Base-by-base conservation (phyloP, 2,797 vertebrate species). In the Somateria mollissima region DNA sequence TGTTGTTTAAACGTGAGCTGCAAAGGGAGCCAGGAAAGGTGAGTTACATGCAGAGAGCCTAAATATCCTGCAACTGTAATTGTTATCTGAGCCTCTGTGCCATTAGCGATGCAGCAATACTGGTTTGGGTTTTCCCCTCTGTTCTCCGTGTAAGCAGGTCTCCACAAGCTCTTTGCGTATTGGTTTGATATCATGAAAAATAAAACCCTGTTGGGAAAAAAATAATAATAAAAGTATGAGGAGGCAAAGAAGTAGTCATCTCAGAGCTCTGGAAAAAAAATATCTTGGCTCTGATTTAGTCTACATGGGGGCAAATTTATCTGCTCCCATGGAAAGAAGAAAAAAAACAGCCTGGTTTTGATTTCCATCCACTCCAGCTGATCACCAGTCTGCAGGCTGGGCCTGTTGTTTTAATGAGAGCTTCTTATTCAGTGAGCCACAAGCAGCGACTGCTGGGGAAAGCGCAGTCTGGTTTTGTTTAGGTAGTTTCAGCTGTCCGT, bases 61-160 rank as follows among this genome's bases (percentile, higher is more conserved):
- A 93, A 93, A 83, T 61, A 96, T 92, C 57, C 91, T 92, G 49
- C 75, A 88, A 61, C 86, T 77, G 51, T 54, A 76, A 64, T 13
- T 93, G 92, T 89, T 96, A 95, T 80, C 92, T 88, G 81, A 93
- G 83, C 77, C 73, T 90, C 83, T 71, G 71, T 9, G 17, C 70
- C 86, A 81, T 78, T 80, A 90, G 27, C 1, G 2, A 93, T 90
- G 93, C 84, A 87, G 93, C 54, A 93, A 81, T 73, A 84, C 89
- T 89, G 78, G 87, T 95, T 90, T 94, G 95, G 90, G 92, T 95
- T 97, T 96, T 95, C 89, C 90, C 94, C 96, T 92, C 75, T 1
- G 8, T 76, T 94, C 72, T 94, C 86, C 69, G 1, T 62, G 45
- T 49, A 88, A 92, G 58, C 96, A 97, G 88, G 96, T 96, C 90